Percentiles rank a stretch among this genome's conserved stretches.
Conservation (phyloP, 1,140 invertebrate species). For the Drosophila repleta region DNA sequence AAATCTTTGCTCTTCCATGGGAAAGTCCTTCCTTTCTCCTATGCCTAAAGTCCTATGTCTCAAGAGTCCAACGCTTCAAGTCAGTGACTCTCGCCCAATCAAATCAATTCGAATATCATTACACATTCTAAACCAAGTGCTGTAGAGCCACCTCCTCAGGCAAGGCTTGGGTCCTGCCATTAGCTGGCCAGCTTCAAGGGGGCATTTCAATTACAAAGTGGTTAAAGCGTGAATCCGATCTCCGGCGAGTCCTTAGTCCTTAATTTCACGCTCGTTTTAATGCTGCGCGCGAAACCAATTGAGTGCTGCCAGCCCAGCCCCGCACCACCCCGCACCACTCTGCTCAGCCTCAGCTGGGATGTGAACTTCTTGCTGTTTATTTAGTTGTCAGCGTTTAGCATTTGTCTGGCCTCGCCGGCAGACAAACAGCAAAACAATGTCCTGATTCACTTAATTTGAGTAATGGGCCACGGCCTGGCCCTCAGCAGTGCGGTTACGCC, state of each 20-base stretch:
- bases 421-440: constrained; percentile 73
- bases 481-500: constrained; percentile 70
- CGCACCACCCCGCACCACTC: neutral
- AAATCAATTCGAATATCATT: no score
- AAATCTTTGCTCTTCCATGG: no score
- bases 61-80: no score
- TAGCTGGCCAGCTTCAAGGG: neutral
- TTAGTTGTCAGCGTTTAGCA: constrained; percentile 77
- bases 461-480: constrained; percentile 65
- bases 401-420: constrained; percentile 57
- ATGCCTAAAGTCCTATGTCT: no score
- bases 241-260: neutral
- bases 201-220: constrained; percentile 4
- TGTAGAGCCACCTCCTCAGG: no score
- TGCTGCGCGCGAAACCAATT: constrained; percentile 77
- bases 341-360: neutral
- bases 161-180: neutral
- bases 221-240: constrained; percentile 20
- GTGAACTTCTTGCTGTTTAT: constrained; percentile 76
- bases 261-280: constrained; percentile 76
- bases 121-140: no score
- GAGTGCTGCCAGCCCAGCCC: constrained; percentile 64
- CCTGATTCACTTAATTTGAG: constrained; percentile 82
- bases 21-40: no score
- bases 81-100: no score